Evolutionary conservation across 2,888 invertebrate genomes (phyloP), one percentile per base, ranked within the genome.

Genomic region (Dasypogon diadema): DNA sequence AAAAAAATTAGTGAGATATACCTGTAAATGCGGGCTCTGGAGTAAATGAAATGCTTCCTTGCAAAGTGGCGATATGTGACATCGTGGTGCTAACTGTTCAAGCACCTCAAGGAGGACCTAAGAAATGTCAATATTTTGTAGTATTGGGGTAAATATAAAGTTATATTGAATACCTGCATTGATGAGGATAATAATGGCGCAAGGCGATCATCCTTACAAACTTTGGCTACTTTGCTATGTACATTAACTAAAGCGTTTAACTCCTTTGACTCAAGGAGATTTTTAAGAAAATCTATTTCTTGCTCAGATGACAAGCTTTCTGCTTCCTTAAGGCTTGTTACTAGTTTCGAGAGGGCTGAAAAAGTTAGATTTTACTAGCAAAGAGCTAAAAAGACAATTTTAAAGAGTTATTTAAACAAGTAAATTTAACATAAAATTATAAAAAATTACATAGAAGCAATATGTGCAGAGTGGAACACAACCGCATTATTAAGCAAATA

Each of bases 241-340:
- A 96, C 95, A 87, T 95, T 94, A 26, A 96, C 95, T 80, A 97
- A 88, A 34, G 96, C 96, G 87, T 96, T 93, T 1, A 97, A 89
- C 84, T 96, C 94, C 85, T 93, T 94, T 4, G 95, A 95, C 84
- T 93, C 93, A 63, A 97, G 87, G 65, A 96, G 87, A 79, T 93
- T 93, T 86, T 92, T 93, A 10, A 96, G 88, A 84, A 96, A 96
- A 58, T 92, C 92, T 78, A 95, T 90, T 87, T 96, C 96, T 86
- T 95, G 94, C 80, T 95, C 95, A 78, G 92, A 92, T 77, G 90
- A 90, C 42, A 92, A 87, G 74, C 90, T 89, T 81, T 91, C 91
- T 51, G 93, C 92, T 85, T 95, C 93, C 86, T 94, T 93, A 80
- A 96, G 87, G n/a, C 94, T 93, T 81, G 91, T 89, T 82, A 96